A percentile compares a stretch with the other conserved stretches of the same genome.
Conservation (phyloP, 2,888 invertebrate species). For the Rhagium mordax region DNA sequence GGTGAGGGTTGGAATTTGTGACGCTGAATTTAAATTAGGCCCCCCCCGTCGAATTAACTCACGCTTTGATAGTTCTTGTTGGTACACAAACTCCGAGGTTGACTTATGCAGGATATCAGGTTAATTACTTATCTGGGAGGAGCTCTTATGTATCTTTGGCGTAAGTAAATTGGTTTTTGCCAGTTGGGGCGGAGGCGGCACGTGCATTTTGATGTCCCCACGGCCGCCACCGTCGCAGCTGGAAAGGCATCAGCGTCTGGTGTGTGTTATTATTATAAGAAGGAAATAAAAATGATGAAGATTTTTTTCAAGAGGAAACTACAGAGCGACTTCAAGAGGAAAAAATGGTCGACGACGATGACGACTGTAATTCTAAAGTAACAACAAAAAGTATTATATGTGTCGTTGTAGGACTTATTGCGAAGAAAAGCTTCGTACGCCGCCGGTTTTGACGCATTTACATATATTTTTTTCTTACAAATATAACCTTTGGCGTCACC, state of each 20-base stretch:
- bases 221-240: no score
- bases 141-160: not conserved
- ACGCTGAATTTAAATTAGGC: not conserved
- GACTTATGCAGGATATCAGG: not conserved
- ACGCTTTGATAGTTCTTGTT: not conserved
- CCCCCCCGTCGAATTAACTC: not conserved
- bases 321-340: no score
- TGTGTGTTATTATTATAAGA: no score
- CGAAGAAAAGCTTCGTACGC: not conserved
- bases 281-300: no score
- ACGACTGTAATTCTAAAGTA: no score
- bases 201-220: no score
- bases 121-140: not conserved
- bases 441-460: conserved; percentile 1
- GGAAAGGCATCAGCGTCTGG: no score
- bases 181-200: no score
- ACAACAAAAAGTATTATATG: no score
- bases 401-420: not conserved
- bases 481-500: not conserved
- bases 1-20: not conserved
- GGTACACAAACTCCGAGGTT: not conserved
- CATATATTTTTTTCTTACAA: not conserved
- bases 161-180: no score
- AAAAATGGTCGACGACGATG: no score
- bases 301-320: no score